Evolutionary conservation across 53 echinoderm and acorn worm genomes (phyloP).

Genomic region (Echinometra lucunter): DNA sequence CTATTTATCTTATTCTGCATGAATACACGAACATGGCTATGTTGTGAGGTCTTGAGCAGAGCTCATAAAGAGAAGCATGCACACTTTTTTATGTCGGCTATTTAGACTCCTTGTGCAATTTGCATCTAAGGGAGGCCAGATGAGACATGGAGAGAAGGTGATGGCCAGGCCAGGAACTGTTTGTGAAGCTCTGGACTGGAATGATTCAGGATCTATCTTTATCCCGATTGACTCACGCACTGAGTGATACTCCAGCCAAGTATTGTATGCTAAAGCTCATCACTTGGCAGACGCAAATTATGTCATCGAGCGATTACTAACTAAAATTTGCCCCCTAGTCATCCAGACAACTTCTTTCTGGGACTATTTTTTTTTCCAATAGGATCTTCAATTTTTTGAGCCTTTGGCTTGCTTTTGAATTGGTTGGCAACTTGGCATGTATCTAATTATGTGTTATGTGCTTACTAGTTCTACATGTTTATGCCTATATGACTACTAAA

Average conservation of each 20-base stretch:
- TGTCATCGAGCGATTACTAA: neutral
- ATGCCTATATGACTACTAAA: too few relatives aligned
- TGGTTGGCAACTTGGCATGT: neutral
- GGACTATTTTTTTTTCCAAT: neutral
- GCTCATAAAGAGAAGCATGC: neutral
- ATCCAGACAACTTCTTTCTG: neutral
- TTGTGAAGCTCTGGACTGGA: constrained; percentile 3
- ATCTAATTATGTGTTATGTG: too few relatives aligned
- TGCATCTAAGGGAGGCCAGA: neutral
- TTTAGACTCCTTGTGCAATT: neutral
- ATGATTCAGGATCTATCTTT: constrained; percentile 41
- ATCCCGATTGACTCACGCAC: constrained; percentile 18
- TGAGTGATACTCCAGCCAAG: constrained; percentile 20
- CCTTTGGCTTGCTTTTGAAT: neutral
- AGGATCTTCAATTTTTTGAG: neutral
- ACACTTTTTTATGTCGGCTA: neutral
- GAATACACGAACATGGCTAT: neutral
- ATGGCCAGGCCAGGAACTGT: neutral
- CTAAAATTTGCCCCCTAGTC: neutral
- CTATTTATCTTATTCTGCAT: neutral
- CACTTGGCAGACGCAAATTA: constrained; percentile 12
- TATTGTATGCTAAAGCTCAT: constrained; percentile 24
- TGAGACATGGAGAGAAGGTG: neutral
- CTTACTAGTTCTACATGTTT: too few relatives aligned
- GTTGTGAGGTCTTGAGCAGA: neutral